These are phyloP conservation scores for Invenusta paracnida DNA, from an alignment of 2,888 invertebrate species.

Conservation along the genomic window DNA sequence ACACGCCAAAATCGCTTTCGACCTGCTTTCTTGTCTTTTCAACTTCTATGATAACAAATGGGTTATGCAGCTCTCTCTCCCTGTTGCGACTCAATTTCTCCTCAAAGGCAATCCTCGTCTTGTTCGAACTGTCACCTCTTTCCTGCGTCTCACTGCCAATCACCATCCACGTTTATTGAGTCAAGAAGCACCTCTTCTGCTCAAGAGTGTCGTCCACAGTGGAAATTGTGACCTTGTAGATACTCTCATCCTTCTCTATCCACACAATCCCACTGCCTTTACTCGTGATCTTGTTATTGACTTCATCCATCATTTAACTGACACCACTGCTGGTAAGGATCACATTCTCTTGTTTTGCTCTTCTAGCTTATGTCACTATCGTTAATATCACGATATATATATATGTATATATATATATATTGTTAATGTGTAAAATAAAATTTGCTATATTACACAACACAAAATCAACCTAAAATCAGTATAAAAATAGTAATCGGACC, in stretches of 20 bases:
- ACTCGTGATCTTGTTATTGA: not conserved
- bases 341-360: no score
- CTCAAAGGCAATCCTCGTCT: slow-evolving; percentile 83
- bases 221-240: slow-evolving; percentile 44
- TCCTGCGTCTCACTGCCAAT: slow-evolving; percentile 83
- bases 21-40: slow-evolving; percentile 87
- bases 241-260: not conserved
- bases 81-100: slow-evolving; percentile 83
- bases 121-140: slow-evolving; percentile 81
- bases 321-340: no score
- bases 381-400: no score
- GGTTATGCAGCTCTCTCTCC: slow-evolving; percentile 78
- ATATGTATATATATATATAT: no score
- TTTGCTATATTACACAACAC: no score
- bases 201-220: slow-evolving; percentile 83
- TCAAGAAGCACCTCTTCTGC: slow-evolving; percentile 76
- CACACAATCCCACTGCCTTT: not conserved
- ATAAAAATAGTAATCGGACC: no score
- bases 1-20: slow-evolving; percentile 90
- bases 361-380: no score
- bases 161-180: slow-evolving; percentile 80
- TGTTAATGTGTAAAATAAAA: no score
- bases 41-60: slow-evolving; percentile 70
- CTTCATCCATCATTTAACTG: not conserved
- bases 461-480: no score